A percentile compares a stretch with the other conserved stretches of the same genome.
Conservation (phyloP, 2,113 vertebrate genomes). For the Stercorarius parasiticus region DNA sequence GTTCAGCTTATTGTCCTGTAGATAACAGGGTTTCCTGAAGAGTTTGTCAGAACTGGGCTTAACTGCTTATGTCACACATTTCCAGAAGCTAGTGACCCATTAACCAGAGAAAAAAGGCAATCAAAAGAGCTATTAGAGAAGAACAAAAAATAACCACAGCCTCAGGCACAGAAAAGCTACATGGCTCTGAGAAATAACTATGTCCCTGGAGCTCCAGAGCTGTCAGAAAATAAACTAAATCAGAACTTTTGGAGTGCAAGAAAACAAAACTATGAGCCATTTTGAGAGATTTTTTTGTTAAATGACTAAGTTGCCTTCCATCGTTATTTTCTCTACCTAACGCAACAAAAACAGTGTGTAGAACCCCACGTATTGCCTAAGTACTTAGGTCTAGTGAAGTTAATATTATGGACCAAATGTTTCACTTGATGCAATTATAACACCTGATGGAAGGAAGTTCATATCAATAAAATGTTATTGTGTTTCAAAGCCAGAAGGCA, state of each 20-base stretch:
- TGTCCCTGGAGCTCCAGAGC: background rate
- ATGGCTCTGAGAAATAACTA: background rate
- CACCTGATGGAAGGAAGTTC: background rate
- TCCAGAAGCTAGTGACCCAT: background rate
- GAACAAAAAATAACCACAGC: background rate
- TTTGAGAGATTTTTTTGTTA: background rate
- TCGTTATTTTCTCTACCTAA: background rate
- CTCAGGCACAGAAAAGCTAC: background rate
- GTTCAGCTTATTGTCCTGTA: background rate
- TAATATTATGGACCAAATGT: background rate
- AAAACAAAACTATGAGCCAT: background rate
- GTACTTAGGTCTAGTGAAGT: background rate
- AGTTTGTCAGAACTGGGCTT: background rate
- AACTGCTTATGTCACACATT: background rate
- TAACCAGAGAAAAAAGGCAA: background rate
- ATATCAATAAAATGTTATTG: background rate
- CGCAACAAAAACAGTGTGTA: background rate
- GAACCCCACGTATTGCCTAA: background rate
- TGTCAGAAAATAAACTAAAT: constrained; percentile 21
- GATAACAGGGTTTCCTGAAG: background rate
- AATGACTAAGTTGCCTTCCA: background rate
- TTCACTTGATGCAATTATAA: background rate
- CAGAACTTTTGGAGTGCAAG: background rate
- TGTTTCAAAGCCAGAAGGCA: background rate
- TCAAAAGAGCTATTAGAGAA: background rate